Base-by-base conservation (phyloP, 2,797 vertebrate species). In the Rhodeus uyekii region DNA sequence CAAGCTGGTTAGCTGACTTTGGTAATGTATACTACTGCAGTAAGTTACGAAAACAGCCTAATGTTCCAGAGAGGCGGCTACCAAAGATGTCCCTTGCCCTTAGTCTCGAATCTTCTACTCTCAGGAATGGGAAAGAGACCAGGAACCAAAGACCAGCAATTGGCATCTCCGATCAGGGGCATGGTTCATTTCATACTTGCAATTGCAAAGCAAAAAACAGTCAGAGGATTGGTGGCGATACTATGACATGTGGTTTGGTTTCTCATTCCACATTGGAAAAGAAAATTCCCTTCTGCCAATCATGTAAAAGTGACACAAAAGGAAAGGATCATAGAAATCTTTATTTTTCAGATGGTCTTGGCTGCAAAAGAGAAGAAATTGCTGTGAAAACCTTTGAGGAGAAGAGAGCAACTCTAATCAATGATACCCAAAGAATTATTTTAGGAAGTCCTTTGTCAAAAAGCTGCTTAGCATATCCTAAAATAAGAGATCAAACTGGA, bases 1-100 rank as follows among this genome's bases (percentile, higher is more conserved):
- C 88, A 29, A 93, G 87, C 86, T 93, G 92, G 92, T 71, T 94
- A 0, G 84, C 90, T 9, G 93, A 95, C 78, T 91, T 93, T 42
- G 91, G 92, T 13, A 90, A 88, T 0, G 42, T 88, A 14, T 86
- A 90, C 87, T 89, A 89, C 29, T 77, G 67, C 24, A 88, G 76
- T 80, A 94, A 91, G 48, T 38, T 87, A 32, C 86, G 85, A 63
- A 92, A 92, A 78, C 90, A 78, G 61, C 73, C 8, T 71, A 81
- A 22, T 32, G 36, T 67, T 2, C 38, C 85, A 4, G 90, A 92
- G 1, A 71, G 83, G 2, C 86, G 32, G n/a, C 53, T 39, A 13
- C 22, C 38, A 10, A 36, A 67, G 9, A 65, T 39, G 44, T 36
- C 76, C 39, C 74, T 79, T 16, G n/a, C 72, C 32, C 19, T 27